Evolutionary conservation across 2,113 vertebrate species (phyloP).

Genomic region (Salvelinus alpinus): DNA sequence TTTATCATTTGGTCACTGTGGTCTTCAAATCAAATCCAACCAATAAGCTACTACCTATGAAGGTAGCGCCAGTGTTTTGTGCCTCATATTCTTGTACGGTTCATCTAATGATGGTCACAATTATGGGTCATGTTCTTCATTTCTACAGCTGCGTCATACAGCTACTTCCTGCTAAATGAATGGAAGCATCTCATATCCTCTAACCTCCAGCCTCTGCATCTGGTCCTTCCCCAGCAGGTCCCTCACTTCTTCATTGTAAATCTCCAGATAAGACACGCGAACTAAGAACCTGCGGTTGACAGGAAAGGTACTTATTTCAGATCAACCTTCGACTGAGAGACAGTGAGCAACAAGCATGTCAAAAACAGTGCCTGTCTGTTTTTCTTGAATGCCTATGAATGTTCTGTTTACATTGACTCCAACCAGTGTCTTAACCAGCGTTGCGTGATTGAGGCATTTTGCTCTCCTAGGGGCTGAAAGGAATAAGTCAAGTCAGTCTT

Average conservation of each 20-base stretch:
- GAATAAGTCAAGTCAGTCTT: not conserved
- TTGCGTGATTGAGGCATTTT: no score
- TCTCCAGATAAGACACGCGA: conserved; percentile 96
- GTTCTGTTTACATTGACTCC: no score
- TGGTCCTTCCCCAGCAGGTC: conserved; percentile 97
- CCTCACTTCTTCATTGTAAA: conserved; percentile 97
- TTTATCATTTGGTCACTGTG: not conserved
- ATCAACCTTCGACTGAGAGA: not conserved
- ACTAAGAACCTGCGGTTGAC: conserved; percentile 86
- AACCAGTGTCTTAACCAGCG: not conserved
- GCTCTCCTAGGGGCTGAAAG: no score
- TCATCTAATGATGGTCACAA: no score
- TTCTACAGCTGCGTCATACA: no score
- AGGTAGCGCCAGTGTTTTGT: no score
- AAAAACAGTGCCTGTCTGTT: no score
- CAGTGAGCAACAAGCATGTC: not conserved
- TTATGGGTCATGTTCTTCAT: no score
- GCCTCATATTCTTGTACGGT: no score
- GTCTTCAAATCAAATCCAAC: not conserved
- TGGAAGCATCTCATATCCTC: not conserved
- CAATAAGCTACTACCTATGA: not conserved
- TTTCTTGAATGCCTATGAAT: no score
- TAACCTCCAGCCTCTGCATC: conserved; percentile 93
- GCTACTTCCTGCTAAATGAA: no score
- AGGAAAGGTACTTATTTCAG: conserved; percentile 4